Evolutionary conservation across 1,140 invertebrate species (phyloP).

Genomic region (Bombus turneri): DNA sequence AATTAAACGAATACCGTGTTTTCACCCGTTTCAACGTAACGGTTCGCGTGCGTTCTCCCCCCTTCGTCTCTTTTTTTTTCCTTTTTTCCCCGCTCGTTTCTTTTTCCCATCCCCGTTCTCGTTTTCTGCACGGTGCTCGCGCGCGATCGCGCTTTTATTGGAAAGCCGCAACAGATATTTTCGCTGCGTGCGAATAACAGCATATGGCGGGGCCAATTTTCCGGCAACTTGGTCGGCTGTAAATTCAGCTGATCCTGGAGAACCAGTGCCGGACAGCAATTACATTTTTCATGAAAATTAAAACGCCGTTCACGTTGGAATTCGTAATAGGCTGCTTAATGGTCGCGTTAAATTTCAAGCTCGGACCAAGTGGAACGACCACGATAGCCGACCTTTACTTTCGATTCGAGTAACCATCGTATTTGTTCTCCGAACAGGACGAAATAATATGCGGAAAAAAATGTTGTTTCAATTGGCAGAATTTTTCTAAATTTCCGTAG

Average conservation of each 20-base stretch:
- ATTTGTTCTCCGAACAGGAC: neutral
- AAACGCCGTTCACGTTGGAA: constrained; percentile 21
- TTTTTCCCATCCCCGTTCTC: neutral
- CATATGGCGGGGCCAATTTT: constrained; percentile 42
- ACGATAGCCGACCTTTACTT: neutral
- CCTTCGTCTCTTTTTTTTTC: too few species aligned
- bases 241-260: constrained; percentile 39
- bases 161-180: constrained; percentile 45
- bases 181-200: constrained; percentile 42
- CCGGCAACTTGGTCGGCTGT: constrained; percentile 31
- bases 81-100: neutral
- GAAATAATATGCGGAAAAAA: neutral
- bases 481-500: neutral
- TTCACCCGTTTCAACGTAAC: neutral
- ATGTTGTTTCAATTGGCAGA: neutral
- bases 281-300: constrained; percentile 48
- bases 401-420: neutral
- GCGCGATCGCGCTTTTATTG: constrained; percentile 19
- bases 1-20: constrained; percentile 25
- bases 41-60: neutral
- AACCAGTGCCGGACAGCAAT: constrained; percentile 25
- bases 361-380: too few species aligned
- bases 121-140: neutral
- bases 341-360: constrained; percentile 13
- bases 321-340: constrained; percentile 32